phyloP scores from a whole-genome alignment of 2,113 vertebrate genomes.

The Pangasianodon hypophthalmus region DNA sequence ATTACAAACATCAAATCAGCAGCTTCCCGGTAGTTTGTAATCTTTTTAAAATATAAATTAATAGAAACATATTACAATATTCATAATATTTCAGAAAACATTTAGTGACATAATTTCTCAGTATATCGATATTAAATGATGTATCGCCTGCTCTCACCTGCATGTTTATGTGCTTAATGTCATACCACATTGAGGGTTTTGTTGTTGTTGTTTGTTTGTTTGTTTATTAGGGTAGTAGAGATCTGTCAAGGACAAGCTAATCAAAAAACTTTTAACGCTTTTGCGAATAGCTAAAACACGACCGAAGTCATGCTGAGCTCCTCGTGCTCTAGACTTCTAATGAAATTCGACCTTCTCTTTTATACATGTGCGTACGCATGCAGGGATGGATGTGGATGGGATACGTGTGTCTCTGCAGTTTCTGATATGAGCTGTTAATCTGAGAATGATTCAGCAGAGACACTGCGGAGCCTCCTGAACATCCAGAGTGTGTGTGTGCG shows the following conservation, averaged over 20 bases:
- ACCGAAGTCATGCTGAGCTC: background rate
- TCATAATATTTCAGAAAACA: background rate
- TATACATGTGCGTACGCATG: background rate
- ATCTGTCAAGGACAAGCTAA: background rate
- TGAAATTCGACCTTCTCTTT: background rate
- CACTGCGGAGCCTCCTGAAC: background rate
- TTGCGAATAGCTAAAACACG: background rate
- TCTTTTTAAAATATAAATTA: background rate
- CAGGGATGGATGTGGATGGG: background rate
- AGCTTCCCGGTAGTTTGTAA: background rate
- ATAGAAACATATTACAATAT: background rate
- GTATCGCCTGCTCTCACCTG: too few relatives aligned
- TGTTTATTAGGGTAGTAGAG: background rate
- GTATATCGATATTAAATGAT: too few relatives aligned
- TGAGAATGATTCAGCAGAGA: conserved; percentile 26
- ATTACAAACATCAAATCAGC: background rate
- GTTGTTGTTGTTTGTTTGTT: background rate
- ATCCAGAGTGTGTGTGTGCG: background rate
- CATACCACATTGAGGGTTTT: too few relatives aligned
- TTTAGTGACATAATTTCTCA: background rate
- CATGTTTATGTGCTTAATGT: background rate
- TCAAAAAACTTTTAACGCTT: background rate
- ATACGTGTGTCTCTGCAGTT: background rate
- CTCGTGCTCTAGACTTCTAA: background rate
- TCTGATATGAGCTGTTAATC: background rate